A percentile compares a stretch with the other conserved stretches of the same genome.
phyloP scores from a whole-genome alignment of 2,888 invertebrate species.

The Nomada ruficornis region DNA sequence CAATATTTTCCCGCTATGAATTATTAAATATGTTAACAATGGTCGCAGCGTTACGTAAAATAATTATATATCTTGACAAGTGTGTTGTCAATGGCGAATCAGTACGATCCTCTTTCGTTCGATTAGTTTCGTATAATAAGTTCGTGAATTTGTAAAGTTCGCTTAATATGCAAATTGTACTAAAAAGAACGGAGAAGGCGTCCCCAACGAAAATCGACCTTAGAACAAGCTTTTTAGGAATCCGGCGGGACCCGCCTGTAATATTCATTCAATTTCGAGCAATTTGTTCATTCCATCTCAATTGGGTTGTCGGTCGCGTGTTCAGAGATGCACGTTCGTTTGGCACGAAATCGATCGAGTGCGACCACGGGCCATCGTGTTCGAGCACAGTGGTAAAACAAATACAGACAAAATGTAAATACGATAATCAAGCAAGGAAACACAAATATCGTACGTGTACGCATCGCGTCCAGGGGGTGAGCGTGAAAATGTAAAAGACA shows the following conservation, averaged over 20 bases:
- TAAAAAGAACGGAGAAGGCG: constrained; percentile 82
- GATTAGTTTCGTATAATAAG: constrained; percentile 64
- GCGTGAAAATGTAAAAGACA: constrained; percentile 68
- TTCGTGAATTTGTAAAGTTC: constrained; percentile 70
- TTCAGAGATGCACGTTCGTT: constrained; percentile 39
- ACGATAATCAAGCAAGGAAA: constrained; percentile 22
- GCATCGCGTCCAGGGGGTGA: constrained; percentile 57
- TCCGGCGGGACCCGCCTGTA: constrained; percentile 95
- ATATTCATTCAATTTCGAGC: not conserved
- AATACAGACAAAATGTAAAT: constrained; percentile 20
- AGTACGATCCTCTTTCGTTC: constrained; percentile 50
- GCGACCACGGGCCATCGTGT: not conserved
- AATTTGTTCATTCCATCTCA: not conserved
- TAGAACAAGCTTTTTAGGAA: constrained; percentile 98
- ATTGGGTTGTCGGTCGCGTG: not conserved
- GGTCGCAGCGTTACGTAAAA: constrained; percentile 87
- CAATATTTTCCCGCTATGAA: constrained; percentile 85
- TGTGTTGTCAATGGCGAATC: constrained; percentile 63
- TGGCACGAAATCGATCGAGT: constrained; percentile 1
- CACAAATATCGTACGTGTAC: constrained; percentile 28
- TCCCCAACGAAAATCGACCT: constrained; percentile 83
- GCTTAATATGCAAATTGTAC: constrained; percentile 81
- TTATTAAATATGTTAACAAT: constrained; percentile 86
- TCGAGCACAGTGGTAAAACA: not conserved
- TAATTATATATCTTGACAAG: constrained; percentile 78